These are phyloP conservation scores for Antigone vipio DNA, from an alignment of 2,113 vertebrate genomes.

Conservation along the genomic window DNA sequence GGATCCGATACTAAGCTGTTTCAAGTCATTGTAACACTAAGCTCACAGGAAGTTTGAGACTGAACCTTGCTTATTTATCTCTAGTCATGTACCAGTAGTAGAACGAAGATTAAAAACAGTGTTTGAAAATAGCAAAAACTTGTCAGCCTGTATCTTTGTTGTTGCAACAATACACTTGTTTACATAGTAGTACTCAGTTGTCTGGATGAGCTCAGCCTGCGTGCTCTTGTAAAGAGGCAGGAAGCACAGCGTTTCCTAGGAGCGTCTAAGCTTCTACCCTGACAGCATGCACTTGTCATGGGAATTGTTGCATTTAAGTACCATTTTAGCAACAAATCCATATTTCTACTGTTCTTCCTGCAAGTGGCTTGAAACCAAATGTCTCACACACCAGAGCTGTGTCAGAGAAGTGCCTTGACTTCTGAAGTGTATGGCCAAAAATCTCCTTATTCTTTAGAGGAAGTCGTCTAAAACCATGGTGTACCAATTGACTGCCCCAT, in stretches of 20 bases:
- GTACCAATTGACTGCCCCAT: accelerated
- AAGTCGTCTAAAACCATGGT: neutral
- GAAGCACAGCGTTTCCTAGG: neutral
- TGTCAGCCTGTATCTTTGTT: neutral
- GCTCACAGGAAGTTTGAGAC: neutral
- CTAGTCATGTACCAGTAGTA: neutral
- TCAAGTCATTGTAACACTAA: neutral
- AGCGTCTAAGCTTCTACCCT: neutral
- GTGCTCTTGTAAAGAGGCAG: neutral
- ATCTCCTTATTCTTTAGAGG: neutral
- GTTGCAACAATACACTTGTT: neutral
- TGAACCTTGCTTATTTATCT: neutral
- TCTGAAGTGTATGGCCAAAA: neutral
- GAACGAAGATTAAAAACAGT: neutral
- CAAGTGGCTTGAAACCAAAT: neutral
- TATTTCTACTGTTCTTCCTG: neutral
- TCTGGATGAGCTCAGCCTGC: neutral
- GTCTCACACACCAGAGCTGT: neutral
- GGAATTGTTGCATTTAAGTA: neutral
- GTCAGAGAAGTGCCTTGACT: neutral
- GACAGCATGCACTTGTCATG: neutral
- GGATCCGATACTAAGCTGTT: neutral
- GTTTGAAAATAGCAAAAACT: neutral
- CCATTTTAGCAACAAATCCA: neutral
- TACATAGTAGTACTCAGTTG: too few species aligned